Conservation (phyloP, 2,888 invertebrate genomes). For the Erebia epiphron region DNA sequence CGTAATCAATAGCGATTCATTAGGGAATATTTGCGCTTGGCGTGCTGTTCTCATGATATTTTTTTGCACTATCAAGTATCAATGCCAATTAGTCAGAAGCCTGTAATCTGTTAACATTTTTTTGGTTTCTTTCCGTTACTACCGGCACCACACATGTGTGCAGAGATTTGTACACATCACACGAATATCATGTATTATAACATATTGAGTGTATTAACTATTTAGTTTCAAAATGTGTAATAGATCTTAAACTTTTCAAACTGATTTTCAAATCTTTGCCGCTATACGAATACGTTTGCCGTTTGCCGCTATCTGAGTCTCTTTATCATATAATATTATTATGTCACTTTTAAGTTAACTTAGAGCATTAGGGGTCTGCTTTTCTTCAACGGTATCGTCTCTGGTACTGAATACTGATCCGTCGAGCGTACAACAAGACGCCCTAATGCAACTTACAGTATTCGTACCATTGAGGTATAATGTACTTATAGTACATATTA, state of each 20-base stretch:
- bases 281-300: no score
- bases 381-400: no score
- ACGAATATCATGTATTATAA: neutral
- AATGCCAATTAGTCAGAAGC: slow-evolving; percentile 20
- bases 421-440: no score
- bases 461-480: no score
- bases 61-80: slow-evolving; percentile 15
- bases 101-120: neutral
- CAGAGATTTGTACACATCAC: neutral
- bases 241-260: neutral
- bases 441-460: no score
- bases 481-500: no score
- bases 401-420: no score
- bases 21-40: slow-evolving; percentile 21
- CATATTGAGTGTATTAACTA: neutral
- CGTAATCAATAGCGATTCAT: slow-evolving; percentile 17
- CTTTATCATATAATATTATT: neutral
- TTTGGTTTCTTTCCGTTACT: slow-evolving; percentile 2
- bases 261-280: neutral
- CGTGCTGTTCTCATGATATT: slow-evolving; percentile 10
- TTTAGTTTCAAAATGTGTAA: no score
- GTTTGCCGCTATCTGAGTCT: neutral
- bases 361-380: no score
- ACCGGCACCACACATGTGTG: neutral
- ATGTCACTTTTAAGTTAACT: no score